Evolutionary conservation across 2,113 vertebrate species (phyloP).

Genomic region (Numenius arquata): DNA sequence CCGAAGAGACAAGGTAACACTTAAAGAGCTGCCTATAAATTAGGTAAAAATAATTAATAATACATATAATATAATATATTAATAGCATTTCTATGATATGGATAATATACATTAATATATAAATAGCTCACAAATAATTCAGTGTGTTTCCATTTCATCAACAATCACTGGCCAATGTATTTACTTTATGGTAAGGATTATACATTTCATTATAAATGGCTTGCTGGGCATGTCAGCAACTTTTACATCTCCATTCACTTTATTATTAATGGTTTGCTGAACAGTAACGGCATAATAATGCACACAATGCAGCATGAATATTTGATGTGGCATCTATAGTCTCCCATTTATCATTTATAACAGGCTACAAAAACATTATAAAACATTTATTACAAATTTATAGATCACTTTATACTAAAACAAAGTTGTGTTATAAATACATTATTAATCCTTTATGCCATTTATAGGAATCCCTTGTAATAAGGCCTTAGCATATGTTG

Average conservation of each 20-base stretch:
- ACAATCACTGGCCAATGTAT: slow-evolving; percentile 62
- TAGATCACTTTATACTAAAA: slow-evolving; percentile 77
- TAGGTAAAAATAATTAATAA: slow-evolving; percentile 61
- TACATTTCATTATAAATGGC: slow-evolving; percentile 76
- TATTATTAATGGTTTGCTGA: slow-evolving; percentile 80
- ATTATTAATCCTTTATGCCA: slow-evolving; percentile 77
- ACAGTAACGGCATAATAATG: slow-evolving; percentile 66
- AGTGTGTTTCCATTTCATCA: slow-evolving; percentile 41
- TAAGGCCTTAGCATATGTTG: slow-evolving; percentile 52
- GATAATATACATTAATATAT: slow-evolving; percentile 66
- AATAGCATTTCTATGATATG: slow-evolving; percentile 45
- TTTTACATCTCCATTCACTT: slow-evolving; percentile 73
- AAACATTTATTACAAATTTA: slow-evolving; percentile 83
- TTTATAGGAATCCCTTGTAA: slow-evolving; percentile 72
- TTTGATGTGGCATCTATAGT: slow-evolving; percentile 77
- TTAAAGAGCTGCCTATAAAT: slow-evolving; percentile 53
- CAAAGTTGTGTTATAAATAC: slow-evolving; percentile 78
- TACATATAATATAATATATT: slow-evolving; percentile 46
- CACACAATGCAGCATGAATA: slow-evolving; percentile 76
- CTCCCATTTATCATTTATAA: slow-evolving; percentile 83
- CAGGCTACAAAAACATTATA: slow-evolving; percentile 84
- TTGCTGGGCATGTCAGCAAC: slow-evolving; percentile 66
- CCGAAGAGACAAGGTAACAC: neutral
- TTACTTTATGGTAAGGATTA: slow-evolving; percentile 67
- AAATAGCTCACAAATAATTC: slow-evolving; percentile 71